Conservation (phyloP, 2,797 vertebrate genomes). For the Lycodopsis pacificus region DNA sequence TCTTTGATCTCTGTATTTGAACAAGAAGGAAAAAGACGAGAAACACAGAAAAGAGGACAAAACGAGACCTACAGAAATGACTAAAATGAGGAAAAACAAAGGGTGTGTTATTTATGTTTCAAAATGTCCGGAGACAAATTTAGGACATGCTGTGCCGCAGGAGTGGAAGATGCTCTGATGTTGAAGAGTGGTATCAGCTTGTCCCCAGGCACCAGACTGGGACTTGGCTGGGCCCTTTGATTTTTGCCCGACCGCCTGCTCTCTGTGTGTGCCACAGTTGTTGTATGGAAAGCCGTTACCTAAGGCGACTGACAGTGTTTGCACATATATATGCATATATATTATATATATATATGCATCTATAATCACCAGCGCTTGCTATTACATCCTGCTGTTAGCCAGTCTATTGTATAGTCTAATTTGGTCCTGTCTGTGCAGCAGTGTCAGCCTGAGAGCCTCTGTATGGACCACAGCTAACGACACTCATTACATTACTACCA, state of each 20-base stretch:
- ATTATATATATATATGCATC: background rate
- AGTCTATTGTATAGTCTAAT: constrained; percentile 22
- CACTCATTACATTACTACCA: constrained; percentile 67
- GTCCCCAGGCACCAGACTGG: constrained; percentile 41
- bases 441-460: constrained; percentile 36
- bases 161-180: constrained; percentile 65
- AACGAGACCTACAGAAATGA: constrained; percentile 24
- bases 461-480: constrained; percentile 28
- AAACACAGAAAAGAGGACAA: background rate
- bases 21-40: background rate
- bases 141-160: constrained; percentile 56
- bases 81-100: constrained; percentile 10
- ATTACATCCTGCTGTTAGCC: constrained; percentile 32
- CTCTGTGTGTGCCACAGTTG: constrained; percentile 26
- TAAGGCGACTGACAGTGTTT: constrained; percentile 10
- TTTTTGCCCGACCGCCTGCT: constrained; percentile 46
- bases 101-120: constrained; percentile 43
- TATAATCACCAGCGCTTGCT: background rate
- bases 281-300: constrained; percentile 22
- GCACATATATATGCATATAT: background rate
- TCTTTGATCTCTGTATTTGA: background rate
- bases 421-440: constrained; percentile 23
- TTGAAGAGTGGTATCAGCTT: constrained; percentile 50
- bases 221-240: constrained; percentile 67
- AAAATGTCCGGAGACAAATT: constrained; percentile 63